Evolutionary conservation across 2,113 vertebrate genomes (phyloP).

Genomic region (Acanthisitta chloris): DNA sequence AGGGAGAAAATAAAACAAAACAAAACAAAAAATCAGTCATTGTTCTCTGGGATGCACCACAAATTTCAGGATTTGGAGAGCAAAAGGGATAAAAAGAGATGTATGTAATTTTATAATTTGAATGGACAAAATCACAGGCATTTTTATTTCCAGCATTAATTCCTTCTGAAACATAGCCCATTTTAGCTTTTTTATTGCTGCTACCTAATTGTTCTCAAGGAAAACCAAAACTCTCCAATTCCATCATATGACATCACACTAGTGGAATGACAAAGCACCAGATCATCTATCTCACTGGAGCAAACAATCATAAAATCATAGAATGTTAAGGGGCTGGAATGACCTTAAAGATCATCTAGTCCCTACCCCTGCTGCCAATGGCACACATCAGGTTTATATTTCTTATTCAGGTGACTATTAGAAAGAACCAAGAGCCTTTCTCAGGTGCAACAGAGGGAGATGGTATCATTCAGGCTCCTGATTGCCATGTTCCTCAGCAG

Average conservation of each 20-base stretch:
- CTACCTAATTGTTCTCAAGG: background rate
- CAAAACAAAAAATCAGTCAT: background rate
- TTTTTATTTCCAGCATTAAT: background rate
- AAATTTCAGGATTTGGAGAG: background rate
- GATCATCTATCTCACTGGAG: background rate
- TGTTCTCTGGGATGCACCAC: background rate
- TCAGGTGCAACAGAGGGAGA: background rate
- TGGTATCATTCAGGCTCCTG: background rate
- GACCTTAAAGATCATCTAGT: too few species aligned
- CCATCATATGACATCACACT: background rate
- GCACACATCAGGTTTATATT: background rate
- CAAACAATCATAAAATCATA: too few species aligned
- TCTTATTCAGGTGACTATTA: background rate
- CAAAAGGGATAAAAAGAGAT: background rate
- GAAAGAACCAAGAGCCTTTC: background rate
- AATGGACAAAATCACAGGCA: background rate
- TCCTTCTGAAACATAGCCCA: background rate
- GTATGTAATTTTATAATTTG: background rate
- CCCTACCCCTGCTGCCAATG: too few species aligned
- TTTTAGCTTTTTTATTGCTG: background rate
- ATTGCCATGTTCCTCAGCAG: background rate
- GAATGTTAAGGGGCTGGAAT: too few species aligned
- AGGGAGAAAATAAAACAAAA: background rate
- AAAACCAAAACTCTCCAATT: background rate
- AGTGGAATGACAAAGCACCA: background rate